Evolutionary conservation across 1,140 invertebrate genomes (phyloP).

Genomic region (Drosophila prosaltans): DNA sequence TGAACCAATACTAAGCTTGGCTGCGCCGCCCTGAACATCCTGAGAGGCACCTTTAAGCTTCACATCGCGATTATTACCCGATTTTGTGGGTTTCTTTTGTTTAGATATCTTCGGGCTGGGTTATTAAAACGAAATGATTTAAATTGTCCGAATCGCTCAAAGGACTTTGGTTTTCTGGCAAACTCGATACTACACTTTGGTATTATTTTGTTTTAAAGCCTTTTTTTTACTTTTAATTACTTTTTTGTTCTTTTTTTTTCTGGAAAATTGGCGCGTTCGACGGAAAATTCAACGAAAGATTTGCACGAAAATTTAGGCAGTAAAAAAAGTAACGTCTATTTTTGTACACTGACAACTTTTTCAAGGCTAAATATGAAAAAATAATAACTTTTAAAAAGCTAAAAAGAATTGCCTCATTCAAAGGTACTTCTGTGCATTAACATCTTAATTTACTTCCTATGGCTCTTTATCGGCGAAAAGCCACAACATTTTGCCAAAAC

Average conservation of each 20-base stretch:
- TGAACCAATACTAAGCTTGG: background rate
- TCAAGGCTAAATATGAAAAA: background rate
- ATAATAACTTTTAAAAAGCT: no score
- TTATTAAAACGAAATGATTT: background rate
- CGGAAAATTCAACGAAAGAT: slow-evolving; percentile 12
- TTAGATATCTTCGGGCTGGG: slow-evolving; percentile 15
- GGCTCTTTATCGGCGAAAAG: no score
- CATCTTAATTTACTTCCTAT: no score
- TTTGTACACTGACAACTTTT: no score
- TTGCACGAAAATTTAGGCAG: slow-evolving; percentile 13
- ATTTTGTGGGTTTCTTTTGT: slow-evolving; percentile 26
- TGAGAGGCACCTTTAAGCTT: slow-evolving; percentile 29
- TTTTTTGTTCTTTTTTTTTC: background rate
- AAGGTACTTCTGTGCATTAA: no score
- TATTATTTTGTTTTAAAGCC: slow-evolving; percentile 15
- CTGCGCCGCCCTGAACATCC: slow-evolving; percentile 5
- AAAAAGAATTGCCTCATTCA: no score
- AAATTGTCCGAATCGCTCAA: background rate
- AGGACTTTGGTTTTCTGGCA: slow-evolving; percentile 16
- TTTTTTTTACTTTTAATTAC: slow-evolving; percentile 10
- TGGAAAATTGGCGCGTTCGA: background rate
- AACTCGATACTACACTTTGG: background rate
- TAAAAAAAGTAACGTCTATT: background rate
- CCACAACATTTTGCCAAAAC: no score
- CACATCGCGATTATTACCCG: slow-evolving; percentile 19